A percentile compares a stretch with the other conserved stretches of the same genome.
phyloP scores from a whole-genome alignment of 2,113 vertebrate genomes.

The Mobula hypostoma region DNA sequence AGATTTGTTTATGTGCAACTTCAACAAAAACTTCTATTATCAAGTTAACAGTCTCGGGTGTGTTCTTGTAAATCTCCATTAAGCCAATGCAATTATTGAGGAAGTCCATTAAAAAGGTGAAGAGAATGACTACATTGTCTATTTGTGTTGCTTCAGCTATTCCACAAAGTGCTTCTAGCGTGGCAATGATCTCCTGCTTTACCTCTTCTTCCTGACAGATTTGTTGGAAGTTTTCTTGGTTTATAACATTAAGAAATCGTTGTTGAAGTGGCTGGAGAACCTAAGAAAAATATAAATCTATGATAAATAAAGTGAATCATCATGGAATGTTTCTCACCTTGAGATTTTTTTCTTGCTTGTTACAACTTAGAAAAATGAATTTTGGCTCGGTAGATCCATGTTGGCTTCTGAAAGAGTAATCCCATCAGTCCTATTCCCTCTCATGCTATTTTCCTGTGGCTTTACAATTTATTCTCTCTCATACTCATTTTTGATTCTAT shows the following conservation, averaged over 20 bases:
- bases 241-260: conserved; percentile 92
- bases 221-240: conserved; percentile 95
- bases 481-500: too few relatives aligned
- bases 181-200: conserved; percentile 89
- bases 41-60: conserved; percentile 95
- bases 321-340: background rate
- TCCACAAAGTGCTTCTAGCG: conserved; percentile 88
- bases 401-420: too few relatives aligned
- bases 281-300: conserved; percentile 48
- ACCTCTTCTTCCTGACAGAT: conserved; percentile 92
- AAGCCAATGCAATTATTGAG: conserved; percentile 94
- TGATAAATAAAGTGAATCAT: background rate
- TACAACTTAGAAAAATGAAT: too few relatives aligned
- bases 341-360: background rate
- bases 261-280: conserved; percentile 95
- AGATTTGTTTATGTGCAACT: conserved; percentile 98
- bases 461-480: too few relatives aligned
- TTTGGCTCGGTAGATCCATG: too few relatives aligned
- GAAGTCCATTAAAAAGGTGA: conserved; percentile 97
- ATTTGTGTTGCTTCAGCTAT: conserved; percentile 96
- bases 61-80: conserved; percentile 98
- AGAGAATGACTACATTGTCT: conserved; percentile 90
- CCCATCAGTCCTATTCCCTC: too few relatives aligned
- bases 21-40: conserved; percentile 99
- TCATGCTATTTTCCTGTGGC: too few relatives aligned